These are phyloP conservation scores for Trichosurus vulpecula DNA, from an alignment of 2,797 vertebrate species.

Conservation along the genomic window DNA sequence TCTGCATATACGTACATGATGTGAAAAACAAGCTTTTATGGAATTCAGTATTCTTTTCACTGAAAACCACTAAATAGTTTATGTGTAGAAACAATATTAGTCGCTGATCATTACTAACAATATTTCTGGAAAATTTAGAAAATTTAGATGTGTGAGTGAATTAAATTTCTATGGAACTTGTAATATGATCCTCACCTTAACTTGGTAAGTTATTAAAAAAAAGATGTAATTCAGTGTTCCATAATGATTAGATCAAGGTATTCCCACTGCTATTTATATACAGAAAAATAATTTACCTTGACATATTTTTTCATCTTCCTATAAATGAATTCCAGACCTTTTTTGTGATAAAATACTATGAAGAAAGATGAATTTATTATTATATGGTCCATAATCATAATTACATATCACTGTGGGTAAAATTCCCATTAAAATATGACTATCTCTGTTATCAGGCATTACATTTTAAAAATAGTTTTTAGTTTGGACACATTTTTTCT, in stretches of 20 bases:
- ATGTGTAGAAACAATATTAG: background rate
- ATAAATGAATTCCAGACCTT: background rate
- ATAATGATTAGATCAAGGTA: background rate
- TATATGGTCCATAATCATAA: background rate
- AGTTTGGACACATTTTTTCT: background rate
- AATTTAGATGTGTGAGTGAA: background rate
- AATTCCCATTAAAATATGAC: background rate
- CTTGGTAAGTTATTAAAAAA: background rate
- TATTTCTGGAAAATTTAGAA: background rate
- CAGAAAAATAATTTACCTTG: background rate
- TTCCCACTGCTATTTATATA: background rate
- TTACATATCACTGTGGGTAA: background rate
- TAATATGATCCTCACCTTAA: background rate
- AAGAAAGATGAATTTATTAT: background rate
- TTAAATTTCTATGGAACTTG: background rate
- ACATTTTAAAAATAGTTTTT: background rate
- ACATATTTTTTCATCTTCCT: background rate
- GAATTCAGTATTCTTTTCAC: background rate
- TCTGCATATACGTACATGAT: background rate
- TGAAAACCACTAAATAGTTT: background rate
- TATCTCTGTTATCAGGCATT: background rate
- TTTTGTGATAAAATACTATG: background rate
- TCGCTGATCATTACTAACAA: background rate
- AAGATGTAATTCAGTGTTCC: background rate
- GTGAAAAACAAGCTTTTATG: background rate